These are phyloP conservation scores for Muntiacus muntjak DNA, from an alignment of 2,113 vertebrate genomes.

Conservation along the genomic window DNA sequence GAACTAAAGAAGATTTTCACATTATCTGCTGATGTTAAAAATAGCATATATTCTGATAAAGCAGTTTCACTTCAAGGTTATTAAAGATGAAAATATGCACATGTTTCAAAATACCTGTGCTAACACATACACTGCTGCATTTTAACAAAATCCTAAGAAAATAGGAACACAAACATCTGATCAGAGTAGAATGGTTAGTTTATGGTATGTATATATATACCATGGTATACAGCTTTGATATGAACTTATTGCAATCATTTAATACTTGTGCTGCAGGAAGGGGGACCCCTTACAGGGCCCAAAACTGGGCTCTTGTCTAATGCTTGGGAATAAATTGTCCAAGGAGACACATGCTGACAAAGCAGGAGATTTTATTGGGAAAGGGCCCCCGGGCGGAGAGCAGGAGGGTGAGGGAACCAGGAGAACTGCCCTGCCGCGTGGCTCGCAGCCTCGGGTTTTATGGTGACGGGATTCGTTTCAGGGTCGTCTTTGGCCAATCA, in stretches of 20 bases:
- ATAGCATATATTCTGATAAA: neutral
- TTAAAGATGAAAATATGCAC: neutral
- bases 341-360: no score
- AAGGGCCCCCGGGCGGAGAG: fast-evolving
- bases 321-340: no score
- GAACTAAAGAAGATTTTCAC: neutral
- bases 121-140: neutral
- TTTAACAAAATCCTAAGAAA: neutral
- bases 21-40: neutral
- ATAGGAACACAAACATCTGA: neutral
- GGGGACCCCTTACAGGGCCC: no score
- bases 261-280: no score
- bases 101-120: neutral
- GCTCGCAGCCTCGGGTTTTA: no score
- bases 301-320: no score
- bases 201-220: neutral
- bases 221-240: neutral
- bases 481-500: no score
- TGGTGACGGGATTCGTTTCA: no score
- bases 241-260: neutral
- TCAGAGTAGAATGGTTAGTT: neutral
- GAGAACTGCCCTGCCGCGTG: no score
- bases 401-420: no score
- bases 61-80: neutral
- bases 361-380: no score